phyloP scores from a whole-genome alignment of 2,797 vertebrate species.

The Vipera latastei region DNA sequence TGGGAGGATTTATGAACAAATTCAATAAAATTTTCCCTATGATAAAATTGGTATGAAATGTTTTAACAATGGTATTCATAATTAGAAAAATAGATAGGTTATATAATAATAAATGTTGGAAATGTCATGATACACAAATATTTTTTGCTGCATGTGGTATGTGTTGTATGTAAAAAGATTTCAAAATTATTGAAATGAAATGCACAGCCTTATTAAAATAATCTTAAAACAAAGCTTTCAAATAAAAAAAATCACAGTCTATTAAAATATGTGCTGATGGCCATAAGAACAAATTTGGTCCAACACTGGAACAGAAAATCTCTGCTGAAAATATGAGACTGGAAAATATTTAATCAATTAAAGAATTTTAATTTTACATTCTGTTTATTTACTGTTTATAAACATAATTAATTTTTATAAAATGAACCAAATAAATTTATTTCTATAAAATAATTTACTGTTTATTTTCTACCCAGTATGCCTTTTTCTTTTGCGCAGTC shows the following conservation, averaged over 20 bases:
- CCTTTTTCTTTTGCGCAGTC: neutral
- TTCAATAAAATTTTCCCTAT: too few species aligned
- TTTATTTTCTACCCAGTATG: neutral
- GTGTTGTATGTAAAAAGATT: neutral
- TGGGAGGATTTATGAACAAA: too few species aligned
- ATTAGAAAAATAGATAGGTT: neutral
- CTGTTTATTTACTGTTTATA: neutral
- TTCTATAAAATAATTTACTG: neutral
- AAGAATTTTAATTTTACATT: neutral
- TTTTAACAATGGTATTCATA: neutral
- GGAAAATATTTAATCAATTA: neutral
- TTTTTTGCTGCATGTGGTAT: too few species aligned
- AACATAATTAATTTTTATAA: too few species aligned
- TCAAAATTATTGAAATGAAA: neutral
- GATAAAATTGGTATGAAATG: neutral
- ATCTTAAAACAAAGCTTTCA: too few species aligned
- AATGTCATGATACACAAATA: neutral
- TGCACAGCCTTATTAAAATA: too few species aligned
- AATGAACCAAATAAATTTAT: too few species aligned
- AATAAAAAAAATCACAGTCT: too few species aligned
- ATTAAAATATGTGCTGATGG: too few species aligned
- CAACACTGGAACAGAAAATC: neutral
- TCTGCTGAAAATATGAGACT: neutral
- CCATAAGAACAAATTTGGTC: too few species aligned
- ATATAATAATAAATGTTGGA: neutral